Evolutionary conservation across 2,797 vertebrate species (phyloP), one percentile per base, ranked within the genome.

Genomic region (Melanotaenia boesemani): DNA sequence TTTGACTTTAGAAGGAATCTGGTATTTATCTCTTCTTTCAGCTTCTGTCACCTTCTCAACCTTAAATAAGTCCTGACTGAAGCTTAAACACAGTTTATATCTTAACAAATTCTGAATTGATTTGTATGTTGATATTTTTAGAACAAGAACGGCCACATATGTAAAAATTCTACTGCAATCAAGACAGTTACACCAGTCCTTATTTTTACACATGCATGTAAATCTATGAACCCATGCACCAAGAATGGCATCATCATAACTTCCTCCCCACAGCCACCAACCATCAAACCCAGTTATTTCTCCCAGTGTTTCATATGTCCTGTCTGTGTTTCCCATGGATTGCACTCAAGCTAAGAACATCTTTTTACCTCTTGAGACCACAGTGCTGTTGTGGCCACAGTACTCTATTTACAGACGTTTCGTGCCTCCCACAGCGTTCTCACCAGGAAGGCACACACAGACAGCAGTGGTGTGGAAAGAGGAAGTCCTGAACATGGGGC

Each of bases 351-450:
- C 71, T 67, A 44, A 77, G 56, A 74, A 55, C 78, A 78, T 89
- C 80, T 65, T 72, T 72, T 56, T 65, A 76, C 54, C 72, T 74
- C 56, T 52, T 63, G 83, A 80, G 80, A 77, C 70, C 36, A 5
- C 61, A 79, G 75, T 3, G 18, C 67, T 63, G 61, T 37, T 24
- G 18, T 54, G 61, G 89, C 86, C 88, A 76, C 86, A 85, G 52
- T 20, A n/a, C 12, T 80, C 83, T 91, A 90, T 91, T 91, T 90
- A 64, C 86, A 89, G 84, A 69, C 2, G 3, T 59, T 34, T 34
- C 7, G 4, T 34, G 81, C 84, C 88, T 89, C 88, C 89, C 86
- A 88, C 81, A 22, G 64, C 78, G 85, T 87, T 90, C 84, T 89
- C 87, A 89, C 81, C 82, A 83, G 65, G 72, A 67, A 7, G 41